Evolutionary conservation across 2,113 vertebrate genomes (phyloP), one percentile per base, ranked within the genome.

Genomic region (Brachypteracias leptosomus): DNA sequence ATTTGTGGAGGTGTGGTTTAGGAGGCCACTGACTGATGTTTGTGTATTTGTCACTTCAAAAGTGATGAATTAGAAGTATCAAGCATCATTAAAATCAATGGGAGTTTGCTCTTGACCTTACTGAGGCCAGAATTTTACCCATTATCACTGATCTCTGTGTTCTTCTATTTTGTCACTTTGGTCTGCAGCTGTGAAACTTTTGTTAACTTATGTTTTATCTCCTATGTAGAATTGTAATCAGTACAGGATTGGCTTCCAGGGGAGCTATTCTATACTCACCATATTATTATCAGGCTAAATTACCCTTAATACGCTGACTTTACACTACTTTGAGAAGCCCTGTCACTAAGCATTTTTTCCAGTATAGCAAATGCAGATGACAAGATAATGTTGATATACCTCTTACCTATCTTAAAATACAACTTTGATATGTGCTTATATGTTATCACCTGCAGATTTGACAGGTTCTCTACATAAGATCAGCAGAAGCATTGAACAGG

Each of bases 161-260:
- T 96, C 92, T 86, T 85, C 75, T 96, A 8, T 94, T 85, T 95
- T 93, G 92, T 84, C 92, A 80, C 65, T 95, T 94, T 36, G 42
- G 63, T 91, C 63, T 88, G 85, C 85, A 93, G 79, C 92, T 97
- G 92, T 80, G 88, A 94, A 97, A 85, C 90, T 97, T 96, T 71
- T 74, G 33, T 80, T 90, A 90, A 90, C 89, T 94, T 91, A 13
- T 36, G 38, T 95, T 95, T 95, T 88, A 82, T 91, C 82, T 91
- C 63, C 75, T 59, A 36, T 80, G 51, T 70, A 88, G 94, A 94
- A 86, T 42, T 91, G 88, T 93, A 96, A 95, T 94, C 93, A 85
- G 61, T 29, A 20, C 36, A 75, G 82, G 82, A 93, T 83, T 96
- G 93, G 95, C 85, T 88, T 96, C 92, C 92, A 88, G 59, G 88